Evolutionary conservation across 2,797 vertebrate genomes (phyloP).

Genomic region (Acanthopagrus latus): DNA sequence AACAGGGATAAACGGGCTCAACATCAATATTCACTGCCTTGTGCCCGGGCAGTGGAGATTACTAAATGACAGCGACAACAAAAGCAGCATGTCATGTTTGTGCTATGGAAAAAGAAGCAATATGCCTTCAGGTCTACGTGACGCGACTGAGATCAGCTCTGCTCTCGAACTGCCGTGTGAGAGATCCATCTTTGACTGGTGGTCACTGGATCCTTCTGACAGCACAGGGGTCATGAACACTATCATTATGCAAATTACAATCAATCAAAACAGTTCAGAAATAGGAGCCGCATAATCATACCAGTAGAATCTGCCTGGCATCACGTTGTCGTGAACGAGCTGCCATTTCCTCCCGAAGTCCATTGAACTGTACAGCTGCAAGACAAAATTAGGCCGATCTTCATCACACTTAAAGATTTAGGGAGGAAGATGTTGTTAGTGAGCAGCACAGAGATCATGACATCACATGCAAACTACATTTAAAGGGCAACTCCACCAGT

Average conservation of each 20-base stretch:
- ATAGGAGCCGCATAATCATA: slow-evolving; percentile 76
- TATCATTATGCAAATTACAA: slow-evolving; percentile 70
- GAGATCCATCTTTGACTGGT: slow-evolving; percentile 60
- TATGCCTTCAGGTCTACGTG: slow-evolving; percentile 67
- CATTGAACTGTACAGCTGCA: slow-evolving; percentile 95
- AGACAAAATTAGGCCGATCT: slow-evolving; percentile 48
- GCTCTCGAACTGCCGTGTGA: slow-evolving; percentile 32
- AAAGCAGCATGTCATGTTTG: slow-evolving; percentile 79
- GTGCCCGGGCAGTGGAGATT: slow-evolving; percentile 67
- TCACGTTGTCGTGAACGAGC: slow-evolving; percentile 93
- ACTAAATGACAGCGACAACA: slow-evolving; percentile 79
- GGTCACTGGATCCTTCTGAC: slow-evolving; percentile 60
- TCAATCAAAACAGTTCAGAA: slow-evolving; percentile 62
- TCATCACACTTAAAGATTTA: slow-evolving; percentile 22
- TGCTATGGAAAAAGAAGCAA: slow-evolving; percentile 53
- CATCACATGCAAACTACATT: slow-evolving; percentile 9
- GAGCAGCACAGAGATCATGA: slow-evolving; percentile 12
- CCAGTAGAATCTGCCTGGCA: slow-evolving; percentile 98
- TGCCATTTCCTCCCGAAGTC: slow-evolving; percentile 97
- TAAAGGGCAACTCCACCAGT: neutral
- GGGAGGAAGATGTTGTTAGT: slow-evolving; percentile 24
- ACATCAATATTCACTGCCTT: slow-evolving; percentile 77
- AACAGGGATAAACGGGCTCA: slow-evolving; percentile 68
- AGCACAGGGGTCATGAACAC: slow-evolving; percentile 44
- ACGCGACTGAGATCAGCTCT: slow-evolving; percentile 61